Conservation (phyloP, 2,797 vertebrate genomes). For the Channallabes apus region DNA sequence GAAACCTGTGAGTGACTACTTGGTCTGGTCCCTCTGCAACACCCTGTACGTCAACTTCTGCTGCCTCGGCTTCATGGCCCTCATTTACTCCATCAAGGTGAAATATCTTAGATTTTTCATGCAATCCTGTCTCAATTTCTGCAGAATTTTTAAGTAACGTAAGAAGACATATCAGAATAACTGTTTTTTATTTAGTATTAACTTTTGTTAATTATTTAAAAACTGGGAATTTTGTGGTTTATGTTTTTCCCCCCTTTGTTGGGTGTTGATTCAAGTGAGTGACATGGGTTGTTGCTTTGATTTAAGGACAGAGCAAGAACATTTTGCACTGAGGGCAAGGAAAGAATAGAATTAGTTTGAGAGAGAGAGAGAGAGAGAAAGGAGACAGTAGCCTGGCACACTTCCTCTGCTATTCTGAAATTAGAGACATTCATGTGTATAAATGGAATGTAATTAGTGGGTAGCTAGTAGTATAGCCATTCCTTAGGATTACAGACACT, state of each 20-base stretch:
- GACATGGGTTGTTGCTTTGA: neutral
- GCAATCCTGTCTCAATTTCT: neutral
- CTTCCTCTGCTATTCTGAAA: slow-evolving; percentile 63
- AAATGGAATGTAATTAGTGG: slow-evolving; percentile 73
- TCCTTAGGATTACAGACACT: slow-evolving; percentile 70
- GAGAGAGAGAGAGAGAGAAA: slow-evolving; percentile 17
- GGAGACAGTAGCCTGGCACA: slow-evolving; percentile 52
- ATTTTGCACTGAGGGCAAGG: neutral
- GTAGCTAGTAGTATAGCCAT: slow-evolving; percentile 68
- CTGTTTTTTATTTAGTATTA: neutral
- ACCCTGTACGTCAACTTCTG: slow-evolving; percentile 83
- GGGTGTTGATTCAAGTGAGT: neutral
- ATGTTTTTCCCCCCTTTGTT: neutral
- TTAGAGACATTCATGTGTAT: slow-evolving; percentile 72
- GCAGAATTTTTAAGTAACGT: neutral
- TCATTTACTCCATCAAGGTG: slow-evolving; percentile 85
- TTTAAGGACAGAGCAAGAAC: slow-evolving; percentile 4
- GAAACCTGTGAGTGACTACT: slow-evolving; percentile 74
- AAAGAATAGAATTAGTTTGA: neutral
- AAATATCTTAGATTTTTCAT: slow-evolving; percentile 39
- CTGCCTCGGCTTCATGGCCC: slow-evolving; percentile 82
- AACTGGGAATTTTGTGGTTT: neutral
- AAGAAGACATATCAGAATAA: neutral
- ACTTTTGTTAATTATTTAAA: too few species aligned
- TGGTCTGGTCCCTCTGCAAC: slow-evolving; percentile 84